phyloP scores from a whole-genome alignment of 2,888 invertebrate species.

The Eucera pruinosa region DNA sequence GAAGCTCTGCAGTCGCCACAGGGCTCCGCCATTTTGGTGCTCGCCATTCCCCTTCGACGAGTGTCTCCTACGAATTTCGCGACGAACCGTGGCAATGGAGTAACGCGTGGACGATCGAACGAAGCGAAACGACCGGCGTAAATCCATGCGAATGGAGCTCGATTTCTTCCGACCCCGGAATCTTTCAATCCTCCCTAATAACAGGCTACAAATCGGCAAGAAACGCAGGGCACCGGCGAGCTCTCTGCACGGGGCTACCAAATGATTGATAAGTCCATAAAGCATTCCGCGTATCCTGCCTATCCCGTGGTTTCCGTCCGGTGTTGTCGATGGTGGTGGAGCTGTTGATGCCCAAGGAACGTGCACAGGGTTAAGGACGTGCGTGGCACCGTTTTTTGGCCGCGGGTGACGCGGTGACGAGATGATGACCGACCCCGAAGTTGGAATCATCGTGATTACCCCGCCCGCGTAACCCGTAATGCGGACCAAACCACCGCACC shows the following conservation, averaged over 20 bases:
- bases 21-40: slow-evolving; percentile 77
- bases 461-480: slow-evolving; percentile 82
- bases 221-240: slow-evolving; percentile 56
- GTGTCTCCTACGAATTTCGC: not conserved
- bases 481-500: slow-evolving; percentile 73
- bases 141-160: slow-evolving; percentile 78
- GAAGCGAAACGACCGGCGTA: slow-evolving; percentile 60
- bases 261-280: slow-evolving; percentile 85
- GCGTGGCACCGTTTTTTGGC: slow-evolving; percentile 75
- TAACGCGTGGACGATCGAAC: not conserved
- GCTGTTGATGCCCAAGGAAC: slow-evolving; percentile 45
- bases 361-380: slow-evolving; percentile 41
- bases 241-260: slow-evolving; percentile 76
- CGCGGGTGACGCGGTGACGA: slow-evolving; percentile 83
- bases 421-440: slow-evolving; percentile 82
- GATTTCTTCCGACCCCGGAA: slow-evolving; percentile 73
- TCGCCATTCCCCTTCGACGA: too few relatives aligned
- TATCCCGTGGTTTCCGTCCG: slow-evolving; percentile 33
- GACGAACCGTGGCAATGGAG: not conserved
- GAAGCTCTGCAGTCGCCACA: slow-evolving; percentile 5
- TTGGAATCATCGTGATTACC: slow-evolving; percentile 83
- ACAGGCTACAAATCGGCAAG: slow-evolving; percentile 74
- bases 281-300: slow-evolving; percentile 59
- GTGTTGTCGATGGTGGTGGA: slow-evolving; percentile 50
- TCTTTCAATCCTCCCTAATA: slow-evolving; percentile 84